Base-by-base conservation (phyloP, 2,113 vertebrate species). In the Numenius arquata region DNA sequence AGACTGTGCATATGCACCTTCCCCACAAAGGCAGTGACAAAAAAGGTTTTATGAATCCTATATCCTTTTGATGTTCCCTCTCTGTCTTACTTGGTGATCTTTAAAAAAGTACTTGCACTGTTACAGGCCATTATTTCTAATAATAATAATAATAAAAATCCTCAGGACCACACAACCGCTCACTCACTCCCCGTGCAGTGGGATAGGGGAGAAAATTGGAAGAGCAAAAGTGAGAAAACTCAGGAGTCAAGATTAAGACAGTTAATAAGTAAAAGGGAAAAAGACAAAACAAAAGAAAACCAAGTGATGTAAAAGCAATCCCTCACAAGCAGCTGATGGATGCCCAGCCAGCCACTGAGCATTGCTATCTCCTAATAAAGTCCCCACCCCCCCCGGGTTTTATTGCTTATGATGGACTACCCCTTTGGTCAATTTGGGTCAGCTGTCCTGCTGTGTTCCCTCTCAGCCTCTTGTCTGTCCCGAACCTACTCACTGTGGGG, bases 351-450 rank as follows among this genome's bases (percentile, higher is more conserved):
- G 30, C 53, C 32, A 55, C 52, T 19, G 32, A 53, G 7, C 36
- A 59, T 25, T 25, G 9, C 11, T 45, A 83, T 13, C 7, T 11
- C 19, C 19, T 59, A 30, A 68, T 15, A 48, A 90, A 29, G 9
- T 48, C 1, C 0, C 4, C 7, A n/a, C 17, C 36, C 11, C 0
- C 0, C 8, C 26, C 38, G 11, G 12, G 6, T 78, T 85, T 88
- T 71, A 45, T 27, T 75, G 13, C 10, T 82, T 29, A 74, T 30
- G 34, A 25, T 20, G 22, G 38, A 25, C 22, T 30, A 75, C 17
- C 11, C 8, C 10, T 79, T 26, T 41, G 18, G 32, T 63, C 71
- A 55, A 1, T 71, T 61, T 52, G 11, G 1, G 0, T 29, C 30
- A 53, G 5, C 16, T 73, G 36, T 88, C 56, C 38, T 3, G 13